Conservation (phyloP, 2,113 vertebrate species). For the Acrocephalus kingi region DNA sequence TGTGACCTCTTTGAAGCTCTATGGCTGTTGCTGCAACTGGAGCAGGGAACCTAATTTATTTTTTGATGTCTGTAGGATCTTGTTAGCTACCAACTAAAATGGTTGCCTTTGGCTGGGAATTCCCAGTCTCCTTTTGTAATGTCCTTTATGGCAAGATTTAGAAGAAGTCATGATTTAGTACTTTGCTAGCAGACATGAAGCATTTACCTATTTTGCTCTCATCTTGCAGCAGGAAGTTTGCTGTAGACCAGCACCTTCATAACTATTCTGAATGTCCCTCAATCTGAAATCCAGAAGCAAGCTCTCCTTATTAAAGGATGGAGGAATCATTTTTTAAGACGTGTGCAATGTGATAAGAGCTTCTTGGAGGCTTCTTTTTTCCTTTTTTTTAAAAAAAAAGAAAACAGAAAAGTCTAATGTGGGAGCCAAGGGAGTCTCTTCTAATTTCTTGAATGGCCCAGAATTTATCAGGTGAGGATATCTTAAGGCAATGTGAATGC, state of each 20-base stretch:
- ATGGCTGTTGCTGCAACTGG: background rate
- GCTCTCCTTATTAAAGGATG: background rate
- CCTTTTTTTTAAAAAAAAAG: background rate
- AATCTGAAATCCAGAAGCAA: background rate
- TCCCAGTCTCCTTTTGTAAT: conserved; percentile 20
- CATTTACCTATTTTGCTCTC: background rate
- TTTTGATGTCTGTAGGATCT: conserved; percentile 35
- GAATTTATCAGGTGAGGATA: conserved; percentile 51
- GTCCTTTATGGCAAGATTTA: background rate
- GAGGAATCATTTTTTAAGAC: background rate
- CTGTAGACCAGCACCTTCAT: background rate
- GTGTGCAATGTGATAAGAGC: background rate
- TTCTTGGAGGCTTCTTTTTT: background rate
- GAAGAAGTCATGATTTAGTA: background rate
- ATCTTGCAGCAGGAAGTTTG: background rate
- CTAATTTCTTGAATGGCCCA: conserved; percentile 25
- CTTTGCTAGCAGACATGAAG: background rate
- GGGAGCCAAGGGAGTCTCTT: conserved; percentile 42
- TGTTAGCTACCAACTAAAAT: conserved; percentile 4
- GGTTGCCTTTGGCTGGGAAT: conserved; percentile 21
- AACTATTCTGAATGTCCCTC: background rate
- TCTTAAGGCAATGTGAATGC: conserved; percentile 41
- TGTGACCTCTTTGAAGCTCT: conserved; percentile 61
- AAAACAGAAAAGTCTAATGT: background rate
- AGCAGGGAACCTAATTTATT: background rate